Evolutionary conservation across 1,140 invertebrate genomes (phyloP).

Genomic region (Vanessa atalanta): DNA sequence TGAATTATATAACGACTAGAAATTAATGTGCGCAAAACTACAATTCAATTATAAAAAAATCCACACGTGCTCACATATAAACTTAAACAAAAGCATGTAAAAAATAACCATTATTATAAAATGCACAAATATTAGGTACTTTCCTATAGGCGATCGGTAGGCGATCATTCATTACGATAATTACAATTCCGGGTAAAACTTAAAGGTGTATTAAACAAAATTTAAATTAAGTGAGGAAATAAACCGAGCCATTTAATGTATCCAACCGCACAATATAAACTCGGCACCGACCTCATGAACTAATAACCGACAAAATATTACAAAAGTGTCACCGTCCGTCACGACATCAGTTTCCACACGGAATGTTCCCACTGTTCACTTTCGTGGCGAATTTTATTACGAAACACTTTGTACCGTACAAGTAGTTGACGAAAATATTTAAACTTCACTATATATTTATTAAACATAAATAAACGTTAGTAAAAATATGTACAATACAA

Average conservation of each 20-base stretch:
- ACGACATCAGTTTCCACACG: conserved; percentile 49
- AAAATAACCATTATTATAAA: too few species aligned
- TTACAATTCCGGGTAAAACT: not conserved
- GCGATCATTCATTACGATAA: not conserved
- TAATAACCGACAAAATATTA: conserved; percentile 49
- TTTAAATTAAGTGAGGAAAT: conserved; percentile 1
- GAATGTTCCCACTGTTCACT: conserved; percentile 4
- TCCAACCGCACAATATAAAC: conserved; percentile 11
- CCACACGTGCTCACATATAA: too few species aligned
- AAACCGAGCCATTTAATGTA: conserved; percentile 5
- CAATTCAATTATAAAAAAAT: too few species aligned
- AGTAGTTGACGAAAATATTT: not conserved
- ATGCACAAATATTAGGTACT: not conserved
- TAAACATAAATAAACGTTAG: not conserved
- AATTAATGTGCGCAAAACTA: too few species aligned
- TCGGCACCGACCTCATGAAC: conserved; percentile 26
- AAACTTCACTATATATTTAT: not conserved
- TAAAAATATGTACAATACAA: too few species aligned
- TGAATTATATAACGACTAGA: too few species aligned
- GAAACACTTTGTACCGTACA: not conserved
- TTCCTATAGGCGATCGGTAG: too few species aligned
- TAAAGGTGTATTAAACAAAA: not conserved
- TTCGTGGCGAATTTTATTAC: not conserved
- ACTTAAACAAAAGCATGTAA: too few species aligned
- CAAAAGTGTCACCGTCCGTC: conserved; percentile 50